Conservation (phyloP, 2,113 vertebrate species). For the Ochotona curzoniae region DNA sequence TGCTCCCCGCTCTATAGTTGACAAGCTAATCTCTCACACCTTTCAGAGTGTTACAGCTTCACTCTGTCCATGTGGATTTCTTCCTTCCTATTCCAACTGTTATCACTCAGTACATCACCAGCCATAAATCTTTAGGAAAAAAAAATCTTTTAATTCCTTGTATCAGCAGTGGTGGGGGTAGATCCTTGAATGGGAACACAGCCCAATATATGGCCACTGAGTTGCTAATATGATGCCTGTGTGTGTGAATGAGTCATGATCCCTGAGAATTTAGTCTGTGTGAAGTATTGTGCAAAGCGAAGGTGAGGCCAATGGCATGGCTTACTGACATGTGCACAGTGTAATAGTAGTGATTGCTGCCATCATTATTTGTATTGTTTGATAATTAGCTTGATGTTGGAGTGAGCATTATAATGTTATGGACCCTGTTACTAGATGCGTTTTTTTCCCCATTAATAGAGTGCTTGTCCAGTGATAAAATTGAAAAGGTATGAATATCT, state of each 20-base stretch:
- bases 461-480: neutral
- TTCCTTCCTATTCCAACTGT: neutral
- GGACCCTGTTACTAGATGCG: neutral
- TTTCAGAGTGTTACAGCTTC: neutral
- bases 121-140: neutral
- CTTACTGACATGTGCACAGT: neutral
- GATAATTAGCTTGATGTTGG: neutral
- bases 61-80: neutral
- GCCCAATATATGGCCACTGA: neutral
- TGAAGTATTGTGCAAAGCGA: neutral
- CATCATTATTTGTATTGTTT: neutral
- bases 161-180: neutral
- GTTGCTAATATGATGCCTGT: neutral
- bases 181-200: neutral
- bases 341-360: neutral
- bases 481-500: neutral
- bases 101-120: neutral
- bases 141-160: neutral
- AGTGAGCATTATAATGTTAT: neutral
- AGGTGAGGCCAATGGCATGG: neutral
- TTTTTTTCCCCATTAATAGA: constrained; percentile 16
- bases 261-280: neutral
- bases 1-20: neutral
- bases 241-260: neutral
- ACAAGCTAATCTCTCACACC: neutral